Evolutionary conservation across 2,797 vertebrate species (phyloP), one percentile per base, ranked within the genome.

Genomic region (Echiichthys vipera): DNA sequence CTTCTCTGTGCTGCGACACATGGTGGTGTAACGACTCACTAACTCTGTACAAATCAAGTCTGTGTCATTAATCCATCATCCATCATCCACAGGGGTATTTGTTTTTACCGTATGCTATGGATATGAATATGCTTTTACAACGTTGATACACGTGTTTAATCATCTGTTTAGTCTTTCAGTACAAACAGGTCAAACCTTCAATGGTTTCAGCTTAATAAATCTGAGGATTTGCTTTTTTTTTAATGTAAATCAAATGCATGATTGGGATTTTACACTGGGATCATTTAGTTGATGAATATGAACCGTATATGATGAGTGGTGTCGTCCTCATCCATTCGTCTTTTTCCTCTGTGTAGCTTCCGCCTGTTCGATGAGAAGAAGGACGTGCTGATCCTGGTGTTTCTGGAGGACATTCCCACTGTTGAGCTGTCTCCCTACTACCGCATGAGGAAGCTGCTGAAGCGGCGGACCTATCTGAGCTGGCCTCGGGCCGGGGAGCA

Each of bases 291-390:
- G 12, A 13, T 22, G 8, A 20, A 32, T 53, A 8, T 13, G 36
- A 17, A 24, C 24, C 13, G 0, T 9, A 34, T 15, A 42, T 58
- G 25, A 13, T 20, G 17, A 20, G 1, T 10, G 49, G 13, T 5
- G 5, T 12, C 20, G 9, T 42, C 22, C 5, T 64, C n/a, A 2
- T 27, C 47, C 5, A 1, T 65, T 24, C 22, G 13, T 29, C 3
- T 47, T 24, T 24, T 36, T n/a, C 5, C n/a, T n/a, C 34, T 4
- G 20, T 49, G 37, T 12, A 95, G 91, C 53, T 95, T 94, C 67
- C 89, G 92, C 18, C 87, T 95, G 55, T 95, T 95, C 11, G 93
- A 95, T 1, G 94, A 95, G 77, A 70, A 88, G 64, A 93, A 91
- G 58, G 94, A 95, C 5, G 93, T 95, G 17, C 70, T 95, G 71